Evolutionary conservation across 2,113 vertebrate species (phyloP).

Genomic region (Cnemophilus loriae): DNA sequence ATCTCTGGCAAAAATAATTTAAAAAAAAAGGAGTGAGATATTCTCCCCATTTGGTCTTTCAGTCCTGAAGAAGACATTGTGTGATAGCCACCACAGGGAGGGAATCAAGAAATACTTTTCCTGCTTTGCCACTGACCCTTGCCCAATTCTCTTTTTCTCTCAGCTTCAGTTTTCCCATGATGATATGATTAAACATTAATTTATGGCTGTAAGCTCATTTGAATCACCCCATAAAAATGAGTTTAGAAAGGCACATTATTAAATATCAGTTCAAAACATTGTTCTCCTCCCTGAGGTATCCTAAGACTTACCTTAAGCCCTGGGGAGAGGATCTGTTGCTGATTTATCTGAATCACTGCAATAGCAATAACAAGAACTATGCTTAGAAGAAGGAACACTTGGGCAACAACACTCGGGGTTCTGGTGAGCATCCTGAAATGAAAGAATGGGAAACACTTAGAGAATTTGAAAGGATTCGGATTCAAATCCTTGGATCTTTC

Average conservation of each 20-base stretch:
- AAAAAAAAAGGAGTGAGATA: neutral
- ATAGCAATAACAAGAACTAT: conserved; percentile 82
- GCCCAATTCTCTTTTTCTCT: neutral
- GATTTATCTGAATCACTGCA: conserved; percentile 81
- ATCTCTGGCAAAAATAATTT: neutral
- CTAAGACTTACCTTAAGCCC: conserved; percentile 78
- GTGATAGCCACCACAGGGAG: neutral
- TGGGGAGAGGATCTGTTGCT: conserved; percentile 70
- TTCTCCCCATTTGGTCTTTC: neutral
- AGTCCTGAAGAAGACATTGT: neutral
- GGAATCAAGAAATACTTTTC: neutral
- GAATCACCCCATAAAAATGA: neutral
- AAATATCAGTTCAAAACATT: neutral
- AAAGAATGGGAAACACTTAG: neutral
- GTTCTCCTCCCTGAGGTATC: neutral
- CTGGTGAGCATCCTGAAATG: conserved; percentile 69
- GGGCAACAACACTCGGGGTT: conserved; percentile 70
- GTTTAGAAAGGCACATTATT: neutral
- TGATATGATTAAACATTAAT: neutral
- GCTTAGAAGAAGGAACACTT: conserved; percentile 80
- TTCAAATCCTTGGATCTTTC: no score
- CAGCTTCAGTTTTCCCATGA: neutral
- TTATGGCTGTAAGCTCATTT: neutral
- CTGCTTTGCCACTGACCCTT: neutral
- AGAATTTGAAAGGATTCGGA: neutral